These are phyloP conservation scores for Sminthurides aquaticus DNA, from an alignment of 2,888 invertebrate species.

Conservation along the genomic window DNA sequence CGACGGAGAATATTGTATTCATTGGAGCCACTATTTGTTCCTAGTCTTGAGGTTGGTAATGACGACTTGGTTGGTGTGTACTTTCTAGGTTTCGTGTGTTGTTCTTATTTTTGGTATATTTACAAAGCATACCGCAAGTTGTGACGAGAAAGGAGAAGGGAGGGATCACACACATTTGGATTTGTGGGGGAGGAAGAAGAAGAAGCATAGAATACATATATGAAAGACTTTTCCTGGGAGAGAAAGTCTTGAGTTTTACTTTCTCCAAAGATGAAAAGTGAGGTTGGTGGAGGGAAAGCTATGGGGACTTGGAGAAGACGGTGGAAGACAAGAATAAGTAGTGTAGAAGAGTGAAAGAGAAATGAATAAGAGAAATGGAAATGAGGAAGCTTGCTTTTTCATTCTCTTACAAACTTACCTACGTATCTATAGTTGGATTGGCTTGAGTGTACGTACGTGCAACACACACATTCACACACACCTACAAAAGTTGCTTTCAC, in stretches of 20 bases:
- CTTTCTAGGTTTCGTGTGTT: too few species aligned
- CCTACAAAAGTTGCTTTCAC: not conserved
- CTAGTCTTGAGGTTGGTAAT: not conserved
- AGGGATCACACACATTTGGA: too few species aligned
- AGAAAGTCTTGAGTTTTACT: slow-evolving; percentile 5
- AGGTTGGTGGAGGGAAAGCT: too few species aligned
- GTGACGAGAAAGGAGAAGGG: not conserved
- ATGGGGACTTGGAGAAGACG: too few species aligned
- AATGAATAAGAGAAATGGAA: slow-evolving; percentile 28
- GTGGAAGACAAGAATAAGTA: not conserved
- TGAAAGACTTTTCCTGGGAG: not conserved
- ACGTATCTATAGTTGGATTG: too few species aligned
- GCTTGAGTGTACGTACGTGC: too few species aligned
- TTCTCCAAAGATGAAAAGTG: too few species aligned
- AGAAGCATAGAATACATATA: too few species aligned
- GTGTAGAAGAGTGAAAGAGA: slow-evolving; percentile 14
- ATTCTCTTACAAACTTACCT: too few species aligned
- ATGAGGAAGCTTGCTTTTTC: slow-evolving; percentile 21
- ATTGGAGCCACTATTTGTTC: too few species aligned
- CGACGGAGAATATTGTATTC: too few species aligned
- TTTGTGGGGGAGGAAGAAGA: too few species aligned
- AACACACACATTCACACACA: not conserved
- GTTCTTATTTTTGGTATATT: not conserved
- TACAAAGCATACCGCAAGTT: not conserved
- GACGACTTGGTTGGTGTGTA: not conserved